Conservation (phyloP, 1,140 invertebrate species). For the Agrypnia vestita region DNA sequence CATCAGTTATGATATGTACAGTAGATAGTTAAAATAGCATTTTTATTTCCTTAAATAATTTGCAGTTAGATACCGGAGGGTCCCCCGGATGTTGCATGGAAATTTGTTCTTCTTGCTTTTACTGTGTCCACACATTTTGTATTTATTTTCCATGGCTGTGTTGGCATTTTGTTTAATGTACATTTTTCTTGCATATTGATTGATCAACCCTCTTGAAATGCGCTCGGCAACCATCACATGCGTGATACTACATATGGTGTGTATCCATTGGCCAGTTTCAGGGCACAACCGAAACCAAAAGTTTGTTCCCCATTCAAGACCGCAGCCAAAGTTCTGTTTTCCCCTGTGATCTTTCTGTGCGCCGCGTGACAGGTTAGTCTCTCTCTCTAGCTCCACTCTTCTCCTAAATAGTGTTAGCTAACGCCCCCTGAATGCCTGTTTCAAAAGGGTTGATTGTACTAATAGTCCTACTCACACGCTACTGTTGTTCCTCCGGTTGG, state of each 20-base stretch:
- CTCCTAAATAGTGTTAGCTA: constrained; percentile 36
- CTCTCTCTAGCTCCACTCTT: constrained; percentile 52
- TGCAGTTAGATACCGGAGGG: constrained; percentile 28
- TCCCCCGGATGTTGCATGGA: constrained; percentile 55
- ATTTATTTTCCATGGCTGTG: constrained; percentile 35
- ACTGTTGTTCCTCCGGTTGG: not conserved
- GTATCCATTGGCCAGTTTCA: constrained; percentile 72
- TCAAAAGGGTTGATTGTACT: constrained; percentile 73
- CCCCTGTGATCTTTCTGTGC: constrained; percentile 81
- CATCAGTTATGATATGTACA: constrained; percentile 51
- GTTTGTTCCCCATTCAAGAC: constrained; percentile 80
- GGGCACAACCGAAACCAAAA: constrained; percentile 75
- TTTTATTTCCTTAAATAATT: constrained; percentile 47
- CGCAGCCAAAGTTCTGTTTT: constrained; percentile 79
- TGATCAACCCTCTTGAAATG: constrained; percentile 73
- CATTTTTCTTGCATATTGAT: constrained; percentile 47
- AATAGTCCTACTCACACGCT: constrained; percentile 45
- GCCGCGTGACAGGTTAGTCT: constrained; percentile 72
- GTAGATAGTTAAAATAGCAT: constrained; percentile 55
- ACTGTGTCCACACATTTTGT: constrained; percentile 33
- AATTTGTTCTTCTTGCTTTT: constrained; percentile 59
- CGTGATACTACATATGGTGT: constrained; percentile 68
- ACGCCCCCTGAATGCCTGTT: constrained; percentile 67
- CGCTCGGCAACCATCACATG: constrained; percentile 59
- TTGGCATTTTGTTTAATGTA: constrained; percentile 49